Evolutionary conservation across 2,113 vertebrate species (phyloP).

Genomic region (Tetrax tetrax): DNA sequence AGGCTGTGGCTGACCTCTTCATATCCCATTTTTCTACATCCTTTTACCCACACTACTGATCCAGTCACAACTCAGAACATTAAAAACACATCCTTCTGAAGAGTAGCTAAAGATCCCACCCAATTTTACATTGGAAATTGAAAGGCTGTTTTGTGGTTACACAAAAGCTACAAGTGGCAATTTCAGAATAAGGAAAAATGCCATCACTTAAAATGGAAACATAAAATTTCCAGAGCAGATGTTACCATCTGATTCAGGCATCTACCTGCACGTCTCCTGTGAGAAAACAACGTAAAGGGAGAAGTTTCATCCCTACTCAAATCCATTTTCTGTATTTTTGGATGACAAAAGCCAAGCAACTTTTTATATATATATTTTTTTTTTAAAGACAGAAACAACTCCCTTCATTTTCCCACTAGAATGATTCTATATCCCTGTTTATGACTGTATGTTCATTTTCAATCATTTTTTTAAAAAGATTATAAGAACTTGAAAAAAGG

Average conservation of each 20-base stretch:
- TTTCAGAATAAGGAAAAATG: neutral
- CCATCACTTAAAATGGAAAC: neutral
- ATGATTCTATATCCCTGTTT: neutral
- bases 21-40: neutral
- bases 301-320: neutral
- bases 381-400: neutral
- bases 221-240: neutral
- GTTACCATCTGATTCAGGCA: neutral
- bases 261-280: neutral
- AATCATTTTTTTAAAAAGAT: neutral
- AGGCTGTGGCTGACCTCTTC: neutral
- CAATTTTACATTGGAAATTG: rapidly evolving
- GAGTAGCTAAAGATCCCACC: neutral
- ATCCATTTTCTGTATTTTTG: neutral
- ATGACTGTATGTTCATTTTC: neutral
- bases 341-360: neutral
- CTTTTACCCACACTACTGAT: neutral
- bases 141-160: neutral
- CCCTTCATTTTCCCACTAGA: neutral
- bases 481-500: neutral
- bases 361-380: neutral
- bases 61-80: neutral
- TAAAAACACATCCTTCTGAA: neutral
- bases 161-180: neutral
- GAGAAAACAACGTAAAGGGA: neutral